Conservation (phyloP, 1,140 invertebrate genomes). For the Planococcus citri region DNA sequence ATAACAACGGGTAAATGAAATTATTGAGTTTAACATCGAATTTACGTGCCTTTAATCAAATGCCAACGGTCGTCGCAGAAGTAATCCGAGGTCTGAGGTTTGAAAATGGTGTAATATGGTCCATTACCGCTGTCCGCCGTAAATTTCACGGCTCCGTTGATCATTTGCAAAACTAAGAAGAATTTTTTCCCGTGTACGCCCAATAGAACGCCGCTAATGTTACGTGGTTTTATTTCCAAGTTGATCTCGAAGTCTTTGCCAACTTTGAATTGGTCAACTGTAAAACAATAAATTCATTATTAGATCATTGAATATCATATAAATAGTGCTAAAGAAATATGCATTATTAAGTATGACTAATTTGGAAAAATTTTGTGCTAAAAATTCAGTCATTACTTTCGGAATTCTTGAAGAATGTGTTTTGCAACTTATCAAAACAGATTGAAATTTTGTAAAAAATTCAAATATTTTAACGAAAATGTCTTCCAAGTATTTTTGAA, state of each 20-base stretch:
- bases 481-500: too few relatives aligned
- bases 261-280: constrained; percentile 61
- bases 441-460: too few relatives aligned
- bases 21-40: not conserved
- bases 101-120: constrained; percentile 58
- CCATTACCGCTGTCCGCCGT: constrained; percentile 75
- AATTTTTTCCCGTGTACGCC: constrained; percentile 67
- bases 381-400: too few relatives aligned
- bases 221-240: constrained; percentile 79
- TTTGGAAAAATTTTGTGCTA: too few relatives aligned
- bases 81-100: constrained; percentile 48
- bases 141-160: constrained; percentile 69
- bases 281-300: constrained; percentile 30
- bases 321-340: too few relatives aligned
- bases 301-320: too few relatives aligned
- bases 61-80: constrained; percentile 92
- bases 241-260: constrained; percentile 63
- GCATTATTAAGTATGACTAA: too few relatives aligned
- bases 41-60: constrained; percentile 57
- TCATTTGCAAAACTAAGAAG: constrained; percentile 73
- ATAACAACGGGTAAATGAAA: not conserved
- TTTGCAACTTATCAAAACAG: too few relatives aligned
- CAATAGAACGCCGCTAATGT: constrained; percentile 64
- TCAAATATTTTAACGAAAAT: too few relatives aligned
- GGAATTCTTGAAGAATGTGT: too few relatives aligned